Evolutionary conservation across 2,888 invertebrate genomes (phyloP), one percentile per base, ranked within the genome.

Genomic region (Cinara cedri): DNA sequence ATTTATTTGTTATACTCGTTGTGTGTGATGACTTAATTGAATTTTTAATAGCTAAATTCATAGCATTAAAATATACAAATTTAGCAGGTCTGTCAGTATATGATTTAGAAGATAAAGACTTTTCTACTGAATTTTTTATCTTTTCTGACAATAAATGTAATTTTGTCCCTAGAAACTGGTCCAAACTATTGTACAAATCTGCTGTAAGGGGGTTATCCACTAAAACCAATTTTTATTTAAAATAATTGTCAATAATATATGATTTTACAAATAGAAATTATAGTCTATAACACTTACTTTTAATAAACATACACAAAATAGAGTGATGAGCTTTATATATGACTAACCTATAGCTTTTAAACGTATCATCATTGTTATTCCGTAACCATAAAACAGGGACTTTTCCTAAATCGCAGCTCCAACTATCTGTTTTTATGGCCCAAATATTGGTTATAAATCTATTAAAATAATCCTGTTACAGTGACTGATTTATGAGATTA

Each of bases 31-130:
- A 21, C 16, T 70, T 78, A 34, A 78, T 70, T 49, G 78, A 78
- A 70, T 78, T 78, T 70, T 78, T 78, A 57, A 78, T 78, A 13
- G 78, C 78, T 70, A 78, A 70, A 70, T 78, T 78, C 78, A 78
- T 78, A 19, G 70, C 70, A 60, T 78, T 78, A 34, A 78, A 78
- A 44, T 78, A 78, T 13, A 78, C 68, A 70, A 78, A 78, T 70
- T 57, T 78, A 13, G 78, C 78, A n/a, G 78, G 78, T 70, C 78
- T 78, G 49, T 70, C 78, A 49, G 42, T 34, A 16, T 70, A 49
- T 21, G 70, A 55, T 70, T 78, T 78, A 4, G 68, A 70, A 46
- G 21, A 34, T n/a, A 51, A 34, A 11, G 34, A 49, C n/a, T 78
- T 78, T 42, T 78, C 78, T n/a, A 78, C 62, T 24, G 60, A n/a